Evolutionary conservation across 2,797 vertebrate species (phyloP), one percentile per base, ranked within the genome.

Genomic region (Sorex maritimensis): DNA sequence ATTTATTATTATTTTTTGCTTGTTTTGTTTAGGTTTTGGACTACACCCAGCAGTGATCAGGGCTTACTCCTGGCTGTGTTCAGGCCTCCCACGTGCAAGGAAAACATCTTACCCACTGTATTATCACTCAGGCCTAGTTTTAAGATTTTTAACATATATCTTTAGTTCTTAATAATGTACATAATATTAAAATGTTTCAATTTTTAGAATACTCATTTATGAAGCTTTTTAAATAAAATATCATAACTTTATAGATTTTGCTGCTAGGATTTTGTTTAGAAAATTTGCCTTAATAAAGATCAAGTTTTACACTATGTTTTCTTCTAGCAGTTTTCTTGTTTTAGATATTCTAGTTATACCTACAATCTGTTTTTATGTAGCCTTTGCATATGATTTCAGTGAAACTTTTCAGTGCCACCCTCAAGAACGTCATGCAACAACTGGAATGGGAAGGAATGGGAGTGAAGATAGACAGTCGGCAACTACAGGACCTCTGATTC

Each of bases 141-240:
- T 44, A 10, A 12, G 52, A 17, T 58, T 58, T 58, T 58, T 58
- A 21, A 58, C 14, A 17, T 58, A 52, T 14, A 58, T 21, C 55
- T 17, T 58, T 58, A 58, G 23, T 84, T 5, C 10, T n/a, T 88
- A 81, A 61, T 26, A 12, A 90, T 19, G 67, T n/a, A 55, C 23
- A 84, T 30, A 2, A 61, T 55, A 72, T 87, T n/a, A 80, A 86
- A 88, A 77, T 65, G 46, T 58, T 91, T 92, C 10, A 34, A n/a
- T 34, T 71, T 2, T 68, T 4, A 30, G 28, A 34, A 34, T 17
- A 71, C 2, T 34, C 30, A 30, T 71, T 71, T 71, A n/a, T 26
- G 15, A 34, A 13, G 17, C 15, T 34, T 72, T 72, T 72, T 41
- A 38, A 72, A 41, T 23, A 38, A 72, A 72, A 72, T 23, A 72